phyloP scores from a whole-genome alignment of 2,113 vertebrate species.

The Lycaon pictus region DNA sequence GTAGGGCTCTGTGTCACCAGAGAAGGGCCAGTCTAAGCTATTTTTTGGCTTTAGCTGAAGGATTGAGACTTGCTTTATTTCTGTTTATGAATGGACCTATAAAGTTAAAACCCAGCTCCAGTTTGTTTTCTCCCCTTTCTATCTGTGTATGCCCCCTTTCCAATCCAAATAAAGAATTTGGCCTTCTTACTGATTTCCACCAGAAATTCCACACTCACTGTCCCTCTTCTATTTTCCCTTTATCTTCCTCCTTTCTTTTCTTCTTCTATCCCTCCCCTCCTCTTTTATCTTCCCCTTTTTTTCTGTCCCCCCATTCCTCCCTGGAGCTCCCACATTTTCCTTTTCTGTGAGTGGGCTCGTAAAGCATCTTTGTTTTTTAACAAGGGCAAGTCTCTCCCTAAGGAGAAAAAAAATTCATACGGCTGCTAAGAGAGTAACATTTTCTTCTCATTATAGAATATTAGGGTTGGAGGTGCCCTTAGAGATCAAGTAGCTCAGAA shows the following conservation, averaged over 20 bases:
- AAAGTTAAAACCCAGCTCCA: not conserved
- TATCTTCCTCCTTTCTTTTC: too few species aligned
- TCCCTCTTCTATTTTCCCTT: not conserved
- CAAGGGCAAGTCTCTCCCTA: conserved; percentile 6
- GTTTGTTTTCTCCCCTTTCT: not conserved
- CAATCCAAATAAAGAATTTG: not conserved
- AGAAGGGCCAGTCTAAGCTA: not conserved
- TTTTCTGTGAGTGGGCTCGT: not conserved
- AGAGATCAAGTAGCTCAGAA: not conserved
- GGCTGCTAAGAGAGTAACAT: not conserved
- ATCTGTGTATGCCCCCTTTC: not conserved
- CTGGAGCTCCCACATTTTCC: not conserved
- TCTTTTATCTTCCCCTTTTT: not conserved
- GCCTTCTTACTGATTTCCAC: not conserved
- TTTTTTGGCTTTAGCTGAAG: not conserved
- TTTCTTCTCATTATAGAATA: not conserved
- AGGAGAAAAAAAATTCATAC: not conserved
- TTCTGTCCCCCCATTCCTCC: not conserved
- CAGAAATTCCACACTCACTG: not conserved
- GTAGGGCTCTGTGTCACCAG: accelerated
- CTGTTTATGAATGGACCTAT: not conserved
- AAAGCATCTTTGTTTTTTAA: conserved; percentile 24
- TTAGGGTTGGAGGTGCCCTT: not conserved
- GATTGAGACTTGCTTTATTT: not conserved
- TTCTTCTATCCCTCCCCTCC: accelerated